Evolutionary conservation across 2,888 invertebrate species (phyloP), one percentile per base, ranked within the genome.

Genomic region (Brachylomia viminalis): DNA sequence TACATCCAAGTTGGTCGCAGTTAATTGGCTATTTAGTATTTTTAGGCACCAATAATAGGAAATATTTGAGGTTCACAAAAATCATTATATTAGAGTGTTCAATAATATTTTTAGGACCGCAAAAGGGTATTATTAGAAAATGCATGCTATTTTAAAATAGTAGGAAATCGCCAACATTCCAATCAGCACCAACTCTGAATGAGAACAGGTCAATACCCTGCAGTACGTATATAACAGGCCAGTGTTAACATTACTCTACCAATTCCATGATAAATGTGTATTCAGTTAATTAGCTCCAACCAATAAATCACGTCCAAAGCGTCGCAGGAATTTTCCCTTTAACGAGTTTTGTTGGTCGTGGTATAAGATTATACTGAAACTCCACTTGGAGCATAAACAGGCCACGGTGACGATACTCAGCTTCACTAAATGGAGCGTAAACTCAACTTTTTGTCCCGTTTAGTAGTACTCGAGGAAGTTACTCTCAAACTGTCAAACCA

Each of bases 381-480:
- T 86, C 78, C 79, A 84, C 64, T 88, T 79, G 75, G 54, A 66
- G 78, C 72, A 71, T 72, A 75, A 84, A 79, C 66, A 76, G 70
- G 59, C 54, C 54, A 27, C 42, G 27, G 82, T 62, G 30, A 72
- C 69, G 72, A 45, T 69, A 38, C 66, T 77, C 66, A 54, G 59
- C 79, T 33, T 72, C 77, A 52, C 61, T 64, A 88, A 88, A 88
- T 88, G 85, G 72, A 78, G 87, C 74, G 85, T 64, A 61, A 87
- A 76, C 64, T 69, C 70, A 84, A 84, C 77, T 88, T 87, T 79
- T 84, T 81, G 82, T 74, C 66, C 75, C 75, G 68, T 82, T 87
- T 85, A 87, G 72, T 69, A 72, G 72, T 77, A 83, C 85, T 77
- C 45, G 65, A 33, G 69, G 62, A 87, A 88, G 68, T 85, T 88